Percentiles rank a stretch among this genome's conserved stretches.
Evolutionary conservation across 2,797 vertebrate species (phyloP).

Genomic region (Dicrostonyx torquatus): DNA sequence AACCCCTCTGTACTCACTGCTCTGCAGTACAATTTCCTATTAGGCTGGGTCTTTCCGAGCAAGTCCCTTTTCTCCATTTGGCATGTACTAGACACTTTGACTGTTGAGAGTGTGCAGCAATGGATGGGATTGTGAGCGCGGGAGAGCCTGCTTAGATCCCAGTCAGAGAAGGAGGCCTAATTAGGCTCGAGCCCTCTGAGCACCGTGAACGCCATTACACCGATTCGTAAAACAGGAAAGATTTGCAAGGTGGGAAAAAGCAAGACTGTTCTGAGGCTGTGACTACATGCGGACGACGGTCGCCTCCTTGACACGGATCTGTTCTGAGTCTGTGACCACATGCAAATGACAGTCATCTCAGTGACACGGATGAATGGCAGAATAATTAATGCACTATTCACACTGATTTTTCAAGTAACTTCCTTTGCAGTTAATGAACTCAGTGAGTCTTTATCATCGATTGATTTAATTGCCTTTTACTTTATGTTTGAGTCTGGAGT

Average conservation of each 20-base stretch:
- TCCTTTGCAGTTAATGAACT: background rate
- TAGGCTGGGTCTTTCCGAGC: background rate
- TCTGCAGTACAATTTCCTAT: background rate
- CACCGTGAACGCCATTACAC: background rate
- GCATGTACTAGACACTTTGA: background rate
- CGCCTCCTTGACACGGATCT: background rate
- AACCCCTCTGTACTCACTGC: background rate
- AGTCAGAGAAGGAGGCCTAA: background rate
- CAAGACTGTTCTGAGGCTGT: rapidly evolving
- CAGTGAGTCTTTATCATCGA: background rate
- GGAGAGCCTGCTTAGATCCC: background rate
- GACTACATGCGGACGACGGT: rapidly evolving
- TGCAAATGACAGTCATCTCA: background rate
- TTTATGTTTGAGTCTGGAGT: background rate
- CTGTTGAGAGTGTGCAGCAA: background rate
- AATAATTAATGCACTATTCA: background rate
- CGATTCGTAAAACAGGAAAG: background rate
- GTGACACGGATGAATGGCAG: background rate
- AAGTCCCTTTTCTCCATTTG: background rate
- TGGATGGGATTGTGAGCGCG: background rate
- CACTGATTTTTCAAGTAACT: background rate
- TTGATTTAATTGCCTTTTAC: background rate
- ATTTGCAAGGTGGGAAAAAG: background rate
- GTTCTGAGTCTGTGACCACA: background rate
- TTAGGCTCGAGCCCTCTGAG: background rate